Conservation (phyloP, 2,888 invertebrate genomes). For the Cantharis flavilabris region DNA sequence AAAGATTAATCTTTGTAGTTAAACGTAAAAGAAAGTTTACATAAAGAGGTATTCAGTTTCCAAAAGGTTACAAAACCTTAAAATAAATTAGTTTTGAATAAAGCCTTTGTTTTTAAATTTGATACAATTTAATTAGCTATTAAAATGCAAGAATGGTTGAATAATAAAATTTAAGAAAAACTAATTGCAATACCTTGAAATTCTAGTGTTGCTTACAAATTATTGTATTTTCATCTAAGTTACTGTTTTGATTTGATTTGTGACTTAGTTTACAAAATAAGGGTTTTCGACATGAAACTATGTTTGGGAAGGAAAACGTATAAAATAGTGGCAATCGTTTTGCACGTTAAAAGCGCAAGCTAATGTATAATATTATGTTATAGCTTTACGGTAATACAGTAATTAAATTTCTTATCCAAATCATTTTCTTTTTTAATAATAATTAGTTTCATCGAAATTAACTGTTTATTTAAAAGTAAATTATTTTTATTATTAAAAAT, state of each 20-base stretch:
- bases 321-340: background rate
- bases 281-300: background rate
- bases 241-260: background rate
- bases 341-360: background rate
- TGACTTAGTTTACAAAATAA: background rate
- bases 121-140: constrained; percentile 13
- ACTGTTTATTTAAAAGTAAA: too few relatives aligned
- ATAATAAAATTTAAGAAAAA: constrained; percentile 1
- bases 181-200: constrained; percentile 6
- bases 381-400: background rate
- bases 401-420: background rate
- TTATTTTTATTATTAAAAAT: background rate
- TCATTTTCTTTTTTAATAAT: background rate
- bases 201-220: background rate
- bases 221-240: background rate
- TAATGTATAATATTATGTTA: background rate
- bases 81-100: background rate
- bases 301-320: background rate
- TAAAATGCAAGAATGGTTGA: constrained; percentile 8
- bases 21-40: constrained; percentile 4
- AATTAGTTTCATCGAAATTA: background rate
- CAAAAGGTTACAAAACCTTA: constrained; percentile 1
- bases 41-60: constrained; percentile 1
- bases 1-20: constrained; percentile 5
- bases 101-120: constrained; percentile 11